A percentile compares a stretch with the other conserved stretches of the same genome.
Evolutionary conservation across 2,797 vertebrate genomes (phyloP).

Genomic region (Characodon lateralis): DNA sequence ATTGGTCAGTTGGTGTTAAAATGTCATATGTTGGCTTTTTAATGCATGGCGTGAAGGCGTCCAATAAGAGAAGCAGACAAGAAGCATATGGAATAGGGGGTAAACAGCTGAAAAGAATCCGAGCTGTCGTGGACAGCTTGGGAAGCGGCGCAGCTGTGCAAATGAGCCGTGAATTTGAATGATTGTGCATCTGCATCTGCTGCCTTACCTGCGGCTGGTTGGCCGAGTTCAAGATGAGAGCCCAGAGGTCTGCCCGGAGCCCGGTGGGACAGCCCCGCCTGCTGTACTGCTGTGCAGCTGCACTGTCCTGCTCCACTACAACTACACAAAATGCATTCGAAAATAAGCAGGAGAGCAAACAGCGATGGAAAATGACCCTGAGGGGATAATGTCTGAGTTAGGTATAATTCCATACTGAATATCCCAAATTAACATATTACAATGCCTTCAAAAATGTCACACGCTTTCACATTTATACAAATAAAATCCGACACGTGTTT

Average conservation of each 20-base stretch:
- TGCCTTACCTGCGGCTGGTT: conserved; percentile 89
- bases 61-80: background rate
- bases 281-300: conserved; percentile 94
- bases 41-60: background rate
- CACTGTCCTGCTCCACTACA: conserved; percentile 89
- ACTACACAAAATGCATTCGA: conserved; percentile 74
- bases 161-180: conserved; percentile 17
- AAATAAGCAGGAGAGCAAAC: background rate
- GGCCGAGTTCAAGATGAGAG: conserved; percentile 91
- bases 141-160: conserved; percentile 66
- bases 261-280: conserved; percentile 94
- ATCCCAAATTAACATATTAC: background rate
- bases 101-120: conserved; percentile 15
- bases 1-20: conserved; percentile 8
- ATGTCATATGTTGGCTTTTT: conserved; percentile 10
- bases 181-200: conserved; percentile 18
- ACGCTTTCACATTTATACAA: background rate
- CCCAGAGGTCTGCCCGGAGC: conserved; percentile 92
- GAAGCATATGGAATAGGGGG: background rate
- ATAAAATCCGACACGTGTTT: background rate
- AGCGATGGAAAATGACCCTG: background rate
- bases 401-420: background rate
- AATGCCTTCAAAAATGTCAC: background rate
- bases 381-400: background rate
- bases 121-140: conserved; percentile 24